Evolutionary conservation across 2,888 invertebrate genomes (phyloP), one percentile per base, ranked within the genome.

Genomic region (Plagodis pulveraria): DNA sequence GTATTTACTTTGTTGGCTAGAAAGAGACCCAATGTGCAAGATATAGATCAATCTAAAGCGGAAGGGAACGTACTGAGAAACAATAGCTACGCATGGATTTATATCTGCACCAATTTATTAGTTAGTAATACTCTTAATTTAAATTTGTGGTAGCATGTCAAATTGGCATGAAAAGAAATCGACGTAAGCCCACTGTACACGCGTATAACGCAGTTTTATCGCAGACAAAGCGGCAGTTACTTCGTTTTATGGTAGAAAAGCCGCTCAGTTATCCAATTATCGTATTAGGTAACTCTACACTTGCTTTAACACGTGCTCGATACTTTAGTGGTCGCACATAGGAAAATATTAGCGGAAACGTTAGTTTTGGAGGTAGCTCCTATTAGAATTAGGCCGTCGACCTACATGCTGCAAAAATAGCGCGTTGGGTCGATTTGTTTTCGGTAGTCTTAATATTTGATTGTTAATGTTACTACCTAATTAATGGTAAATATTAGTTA

Each of bases 181-280:
- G 51, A 6, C 48, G 45, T 48, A 59, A 55, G 48, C 34, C 44
- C 54, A 33, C 11, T 33, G 6, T 41, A n/a, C 56, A 54, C 53
- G 53, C 52, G 50, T 47, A 43, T 35, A 41, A 12, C 47, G 50
- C 54, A 44, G 54, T 54, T 42, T 11, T 11, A 6, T 6, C 7
- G 42, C n/a, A 41, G 41, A 10, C 10, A n/a, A 41, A 41, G n/a
- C 5, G 10, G 36, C 40, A 40, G 9, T 40, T 40, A 10, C 10
- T 40, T 40, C 12, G 42, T 12, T 53, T 56, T 51, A 42, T 56
- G 38, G 50, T 50, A 56, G 56, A 58, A 59, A 60, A 60, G 44
- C 58, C 34, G 48, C n/a, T 56, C 42, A 57, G 66, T 68, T 68
- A 68, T 68, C 66, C 68, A 66, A 68, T 68, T 68, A 68, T 47